Evolutionary conservation across 2,888 invertebrate species (phyloP).

Genomic region (Lysandra coridon): DNA sequence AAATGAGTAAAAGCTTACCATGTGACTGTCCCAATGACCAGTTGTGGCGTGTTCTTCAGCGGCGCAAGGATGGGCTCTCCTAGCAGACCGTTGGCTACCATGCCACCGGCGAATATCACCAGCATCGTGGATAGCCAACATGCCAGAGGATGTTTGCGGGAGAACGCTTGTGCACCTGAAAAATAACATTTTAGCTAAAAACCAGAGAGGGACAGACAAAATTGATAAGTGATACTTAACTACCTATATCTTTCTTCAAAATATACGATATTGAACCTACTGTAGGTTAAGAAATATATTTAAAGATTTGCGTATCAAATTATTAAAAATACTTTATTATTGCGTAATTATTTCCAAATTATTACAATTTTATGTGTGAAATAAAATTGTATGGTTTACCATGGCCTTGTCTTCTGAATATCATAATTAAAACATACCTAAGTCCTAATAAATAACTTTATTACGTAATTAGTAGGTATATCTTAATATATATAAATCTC

Average conservation of each 20-base stretch:
- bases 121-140: conserved; percentile 99
- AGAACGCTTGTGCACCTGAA: conserved; percentile 92
- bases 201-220: too few species aligned
- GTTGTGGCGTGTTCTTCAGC: conserved; percentile 96
- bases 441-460: not conserved
- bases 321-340: not conserved
- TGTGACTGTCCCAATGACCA: conserved; percentile 93
- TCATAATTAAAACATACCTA: not conserved
- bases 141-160: conserved; percentile 97
- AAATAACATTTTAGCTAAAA: conserved; percentile 31
- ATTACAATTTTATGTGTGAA: not conserved
- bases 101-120: conserved; percentile 97
- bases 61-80: conserved; percentile 98
- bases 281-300: not conserved
- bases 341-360: not conserved
- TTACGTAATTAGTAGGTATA: not conserved
- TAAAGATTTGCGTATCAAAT: not conserved
- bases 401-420: not conserved
- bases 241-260: too few species aligned
- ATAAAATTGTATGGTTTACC: not conserved
- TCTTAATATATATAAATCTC: too few species aligned
- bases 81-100: conserved; percentile 96
- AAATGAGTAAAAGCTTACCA: conserved; percentile 84
- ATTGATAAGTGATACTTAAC: too few species aligned
- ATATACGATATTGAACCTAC: too few species aligned